Percentiles rank a stretch among this genome's conserved stretches.
These are phyloP conservation scores for Dipodomys ordii DNA, from an alignment of 2,113 vertebrate genomes.

Conservation along the genomic window DNA sequence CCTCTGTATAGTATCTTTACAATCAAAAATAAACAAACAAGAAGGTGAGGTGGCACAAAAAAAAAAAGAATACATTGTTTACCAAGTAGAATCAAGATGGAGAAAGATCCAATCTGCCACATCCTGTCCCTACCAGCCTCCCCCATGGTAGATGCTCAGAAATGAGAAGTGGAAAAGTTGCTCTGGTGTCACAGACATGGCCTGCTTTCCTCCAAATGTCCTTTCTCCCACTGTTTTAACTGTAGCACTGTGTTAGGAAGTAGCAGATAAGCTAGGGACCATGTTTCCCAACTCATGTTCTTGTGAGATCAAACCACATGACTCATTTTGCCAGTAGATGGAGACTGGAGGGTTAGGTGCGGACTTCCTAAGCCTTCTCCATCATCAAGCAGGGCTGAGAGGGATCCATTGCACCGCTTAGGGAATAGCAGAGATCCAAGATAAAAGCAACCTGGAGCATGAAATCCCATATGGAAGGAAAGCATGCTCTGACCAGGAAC, in stretches of 20 bases:
- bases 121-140: too few species aligned
- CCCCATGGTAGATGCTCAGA: not conserved
- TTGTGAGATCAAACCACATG: not conserved
- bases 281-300: not conserved
- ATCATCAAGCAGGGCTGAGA: too few species aligned
- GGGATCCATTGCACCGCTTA: too few species aligned
- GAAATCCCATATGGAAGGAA: not conserved
- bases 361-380: not conserved
- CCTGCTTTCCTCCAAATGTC: not conserved
- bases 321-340: not conserved
- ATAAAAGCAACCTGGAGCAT: not conserved
- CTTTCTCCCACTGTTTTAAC: too few species aligned
- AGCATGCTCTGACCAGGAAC: not conserved
- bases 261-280: not conserved
- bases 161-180: not conserved
- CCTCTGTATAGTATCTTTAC: too few species aligned
- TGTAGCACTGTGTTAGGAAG: rapidly evolving
- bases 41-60: too few species aligned
- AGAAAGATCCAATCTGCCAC: not conserved
- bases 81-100: not conserved
- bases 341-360: not conserved
- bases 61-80: not conserved
- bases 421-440: not conserved
- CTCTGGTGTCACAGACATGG: not conserved
- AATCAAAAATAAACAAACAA: too few species aligned